Percentiles rank a stretch among this genome's conserved stretches.
phyloP scores from a whole-genome alignment of 1,140 invertebrate species.

The Metopolophium dirhodum region DNA sequence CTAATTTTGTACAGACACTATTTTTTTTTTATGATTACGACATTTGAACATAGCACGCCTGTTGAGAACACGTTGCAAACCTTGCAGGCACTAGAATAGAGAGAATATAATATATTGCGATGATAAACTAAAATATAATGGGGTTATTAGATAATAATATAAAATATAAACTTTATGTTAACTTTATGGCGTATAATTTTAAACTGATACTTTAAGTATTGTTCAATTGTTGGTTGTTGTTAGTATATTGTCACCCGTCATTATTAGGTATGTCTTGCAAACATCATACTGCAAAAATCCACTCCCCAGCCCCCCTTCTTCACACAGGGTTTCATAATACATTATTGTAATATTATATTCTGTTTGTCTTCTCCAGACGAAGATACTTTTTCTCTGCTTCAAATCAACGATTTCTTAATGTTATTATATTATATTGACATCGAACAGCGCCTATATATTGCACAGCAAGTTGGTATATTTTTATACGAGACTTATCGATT shows the following conservation, averaged over 20 bases:
- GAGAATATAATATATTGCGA: not conserved
- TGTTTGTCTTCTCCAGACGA: not conserved
- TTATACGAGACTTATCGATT: not conserved
- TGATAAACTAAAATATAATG: not conserved
- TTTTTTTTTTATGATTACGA: not conserved
- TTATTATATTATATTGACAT: not conserved
- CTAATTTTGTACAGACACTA: not conserved
- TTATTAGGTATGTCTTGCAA: not conserved
- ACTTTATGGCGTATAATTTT: no score
- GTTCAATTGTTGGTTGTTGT: not conserved
- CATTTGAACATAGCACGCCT: not conserved
- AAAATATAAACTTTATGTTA: not conserved
- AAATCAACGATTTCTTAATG: not conserved
- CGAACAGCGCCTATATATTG: not conserved
- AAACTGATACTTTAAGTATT: not conserved
- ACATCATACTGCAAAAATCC: not conserved
- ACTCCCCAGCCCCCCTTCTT: fast-evolving
- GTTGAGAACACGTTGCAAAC: not conserved
- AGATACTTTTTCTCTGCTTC: not conserved
- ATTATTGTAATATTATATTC: not conserved
- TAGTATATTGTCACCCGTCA: not conserved
- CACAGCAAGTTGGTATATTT: not conserved
- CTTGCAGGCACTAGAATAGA: not conserved
- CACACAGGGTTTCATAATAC: not conserved
- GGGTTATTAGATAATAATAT: not conserved